Conservation (phyloP, 2,113 vertebrate species). For the Lamprologus tigripictilis region DNA sequence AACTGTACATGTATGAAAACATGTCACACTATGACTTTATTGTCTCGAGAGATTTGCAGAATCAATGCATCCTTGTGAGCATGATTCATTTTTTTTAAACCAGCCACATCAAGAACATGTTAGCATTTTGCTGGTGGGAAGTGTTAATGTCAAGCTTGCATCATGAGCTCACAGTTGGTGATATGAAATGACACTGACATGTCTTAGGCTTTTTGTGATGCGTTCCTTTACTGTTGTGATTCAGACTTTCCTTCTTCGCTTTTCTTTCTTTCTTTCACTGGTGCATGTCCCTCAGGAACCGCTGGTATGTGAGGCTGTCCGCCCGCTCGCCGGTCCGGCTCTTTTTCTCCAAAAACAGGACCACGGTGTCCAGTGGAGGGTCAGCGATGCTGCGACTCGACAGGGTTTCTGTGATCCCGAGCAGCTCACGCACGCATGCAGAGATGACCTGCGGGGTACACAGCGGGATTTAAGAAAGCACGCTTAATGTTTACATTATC, state of each 20-base stretch:
- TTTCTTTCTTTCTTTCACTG: not conserved
- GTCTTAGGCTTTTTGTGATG: not conserved
- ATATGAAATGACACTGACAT: slow-evolving; percentile 18
- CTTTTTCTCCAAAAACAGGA: slow-evolving; percentile 82
- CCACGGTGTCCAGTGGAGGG: slow-evolving; percentile 70
- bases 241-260: not conserved
- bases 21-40: not conserved
- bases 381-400: slow-evolving; percentile 77
- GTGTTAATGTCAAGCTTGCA: slow-evolving; percentile 24
- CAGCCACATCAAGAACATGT: not conserved
- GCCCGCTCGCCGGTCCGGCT: slow-evolving; percentile 67
- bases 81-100: not conserved
- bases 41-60: not conserved
- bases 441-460: slow-evolving; percentile 76
- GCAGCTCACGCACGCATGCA: slow-evolving; percentile 65
- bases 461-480: slow-evolving; percentile 10
- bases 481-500: not conserved
- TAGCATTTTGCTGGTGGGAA: slow-evolving; percentile 16
- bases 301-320: slow-evolving; percentile 72
- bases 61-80: not conserved
- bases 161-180: slow-evolving; percentile 6
- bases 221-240: not conserved
- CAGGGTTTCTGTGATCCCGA: slow-evolving; percentile 73
- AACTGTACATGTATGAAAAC: not conserved
- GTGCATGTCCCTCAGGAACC: slow-evolving; percentile 62